These are phyloP conservation scores for Pegoplata infirma DNA, from an alignment of 2,888 invertebrate species.

Conservation along the genomic window DNA sequence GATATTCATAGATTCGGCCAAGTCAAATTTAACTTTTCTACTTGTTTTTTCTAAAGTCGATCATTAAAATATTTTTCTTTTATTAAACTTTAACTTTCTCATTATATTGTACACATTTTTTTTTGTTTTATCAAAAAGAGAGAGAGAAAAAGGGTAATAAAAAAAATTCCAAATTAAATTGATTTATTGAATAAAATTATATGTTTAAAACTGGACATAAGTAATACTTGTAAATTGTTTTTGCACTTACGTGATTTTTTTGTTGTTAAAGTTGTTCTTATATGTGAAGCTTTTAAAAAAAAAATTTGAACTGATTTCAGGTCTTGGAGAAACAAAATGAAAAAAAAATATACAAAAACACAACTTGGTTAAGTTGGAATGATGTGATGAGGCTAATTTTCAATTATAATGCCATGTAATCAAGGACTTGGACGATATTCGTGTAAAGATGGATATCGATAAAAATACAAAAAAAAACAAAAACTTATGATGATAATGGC, in stretches of 20 bases:
- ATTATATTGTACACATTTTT: neutral
- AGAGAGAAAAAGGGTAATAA: neutral
- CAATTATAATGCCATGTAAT: slow-evolving; percentile 65
- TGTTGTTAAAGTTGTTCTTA: slow-evolving; percentile 5
- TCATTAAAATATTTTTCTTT: too few relatives aligned
- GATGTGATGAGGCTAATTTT: slow-evolving; percentile 57
- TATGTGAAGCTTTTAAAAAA: neutral
- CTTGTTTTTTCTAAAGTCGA: too few relatives aligned
- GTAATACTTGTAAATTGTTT: slow-evolving; percentile 62
- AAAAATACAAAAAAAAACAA: too few relatives aligned
- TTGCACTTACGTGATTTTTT: slow-evolving; percentile 57
- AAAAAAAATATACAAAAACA: neutral
- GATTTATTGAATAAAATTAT: slow-evolving; percentile 63
- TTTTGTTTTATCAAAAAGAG: neutral
- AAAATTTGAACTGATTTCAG: slow-evolving; percentile 34
- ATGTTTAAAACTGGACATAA: slow-evolving; percentile 55
- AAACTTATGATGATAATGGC: slow-evolving; percentile 16
- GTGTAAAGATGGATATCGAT: slow-evolving; percentile 39
- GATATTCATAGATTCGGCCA: too few relatives aligned
- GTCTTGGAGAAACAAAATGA: neutral
- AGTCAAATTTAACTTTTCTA: too few relatives aligned
- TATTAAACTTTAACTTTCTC: neutral
- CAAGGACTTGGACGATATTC: slow-evolving; percentile 50
- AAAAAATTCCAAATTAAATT: slow-evolving; percentile 48
- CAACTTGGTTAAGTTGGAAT: slow-evolving; percentile 21